Evolutionary conservation across 2,797 vertebrate genomes (phyloP).

Genomic region (Sebastes aleutianus): DNA sequence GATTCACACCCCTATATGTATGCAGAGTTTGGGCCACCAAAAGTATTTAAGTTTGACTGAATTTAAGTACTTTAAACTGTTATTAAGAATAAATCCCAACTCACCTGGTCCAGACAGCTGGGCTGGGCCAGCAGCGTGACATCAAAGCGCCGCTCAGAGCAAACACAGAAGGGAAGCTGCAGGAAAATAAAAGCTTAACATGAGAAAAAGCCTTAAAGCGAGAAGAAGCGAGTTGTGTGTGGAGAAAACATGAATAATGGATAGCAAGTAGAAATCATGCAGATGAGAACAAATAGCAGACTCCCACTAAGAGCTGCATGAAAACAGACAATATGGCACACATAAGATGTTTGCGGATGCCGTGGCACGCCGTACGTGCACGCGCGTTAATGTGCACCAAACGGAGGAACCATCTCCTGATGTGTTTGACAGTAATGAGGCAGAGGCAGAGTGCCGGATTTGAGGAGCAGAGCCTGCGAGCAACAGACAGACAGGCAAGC

Average conservation of each 20-base stretch:
- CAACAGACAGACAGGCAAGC: slow-evolving; percentile 62
- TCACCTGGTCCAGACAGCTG: slow-evolving; percentile 62
- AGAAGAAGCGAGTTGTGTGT: slow-evolving; percentile 50
- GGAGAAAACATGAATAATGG: slow-evolving; percentile 73
- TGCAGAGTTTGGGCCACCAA: neutral
- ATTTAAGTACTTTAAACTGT: slow-evolving; percentile 27
- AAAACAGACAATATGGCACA: slow-evolving; percentile 37
- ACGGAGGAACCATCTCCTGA: slow-evolving; percentile 36
- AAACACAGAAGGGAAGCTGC: slow-evolving; percentile 44
- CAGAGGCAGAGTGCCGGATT: slow-evolving; percentile 54
- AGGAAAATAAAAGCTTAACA: slow-evolving; percentile 51
- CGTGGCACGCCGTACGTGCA: neutral
- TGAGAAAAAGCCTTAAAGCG: slow-evolving; percentile 48
- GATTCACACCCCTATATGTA: neutral
- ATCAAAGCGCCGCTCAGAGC: slow-evolving; percentile 67
- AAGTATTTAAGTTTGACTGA: slow-evolving; percentile 24
- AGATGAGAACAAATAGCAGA: slow-evolving; percentile 70
- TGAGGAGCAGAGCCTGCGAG: slow-evolving; percentile 58
- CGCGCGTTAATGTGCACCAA: slow-evolving; percentile 22
- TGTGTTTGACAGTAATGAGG: slow-evolving; percentile 72
- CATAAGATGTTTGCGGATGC: neutral
- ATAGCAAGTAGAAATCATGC: slow-evolving; percentile 61
- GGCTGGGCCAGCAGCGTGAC: slow-evolving; percentile 38
- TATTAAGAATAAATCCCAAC: slow-evolving; percentile 40
- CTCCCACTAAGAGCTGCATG: slow-evolving; percentile 41